These are phyloP conservation scores for Cremastobaeus sp. DNA, from an alignment of 2,888 invertebrate species.

Conservation along the genomic window DNA sequence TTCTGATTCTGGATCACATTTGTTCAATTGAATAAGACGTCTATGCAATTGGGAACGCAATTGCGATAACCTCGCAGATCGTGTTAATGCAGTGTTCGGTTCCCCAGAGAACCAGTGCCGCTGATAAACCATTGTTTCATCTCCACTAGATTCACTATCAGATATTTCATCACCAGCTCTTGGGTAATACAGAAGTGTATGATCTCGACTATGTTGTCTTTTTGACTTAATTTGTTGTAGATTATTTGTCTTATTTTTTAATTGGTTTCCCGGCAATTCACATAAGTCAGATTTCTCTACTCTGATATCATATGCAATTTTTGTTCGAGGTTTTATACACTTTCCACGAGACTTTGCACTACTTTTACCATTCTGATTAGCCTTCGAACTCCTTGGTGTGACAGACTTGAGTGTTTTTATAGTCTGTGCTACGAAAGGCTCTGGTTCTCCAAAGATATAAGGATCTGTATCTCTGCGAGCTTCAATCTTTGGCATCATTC, in stretches of 20 bases:
- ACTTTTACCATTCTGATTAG: slow-evolving; percentile 67
- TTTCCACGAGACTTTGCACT: slow-evolving; percentile 69
- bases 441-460: slow-evolving; percentile 79
- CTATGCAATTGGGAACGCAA: slow-evolving; percentile 78
- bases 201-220: slow-evolving; percentile 71
- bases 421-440: slow-evolving; percentile 69
- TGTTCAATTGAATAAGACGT: slow-evolving; percentile 78
- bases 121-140: slow-evolving; percentile 76
- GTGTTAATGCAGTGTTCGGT: slow-evolving; percentile 66
- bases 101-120: slow-evolving; percentile 78
- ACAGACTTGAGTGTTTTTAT: slow-evolving; percentile 69
- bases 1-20: slow-evolving; percentile 72
- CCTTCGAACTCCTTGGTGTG: slow-evolving; percentile 69
- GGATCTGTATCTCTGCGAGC: slow-evolving; percentile 77
- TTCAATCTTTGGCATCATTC: slow-evolving; percentile 77
- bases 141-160: slow-evolving; percentile 78
- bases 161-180: slow-evolving; percentile 77
- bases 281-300: slow-evolving; percentile 18
- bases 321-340: slow-evolving; percentile 71
- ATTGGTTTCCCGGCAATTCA: slow-evolving; percentile 31
- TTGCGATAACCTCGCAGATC: slow-evolving; percentile 74
- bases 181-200: slow-evolving; percentile 75
- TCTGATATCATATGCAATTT: slow-evolving; percentile 63
- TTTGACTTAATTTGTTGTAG: slow-evolving; percentile 66
- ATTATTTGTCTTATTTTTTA: slow-evolving; percentile 65